phyloP scores from a whole-genome alignment of 37 sponge, comb jelly and placozoan species.

The Trichoplax adhaerens region DNA sequence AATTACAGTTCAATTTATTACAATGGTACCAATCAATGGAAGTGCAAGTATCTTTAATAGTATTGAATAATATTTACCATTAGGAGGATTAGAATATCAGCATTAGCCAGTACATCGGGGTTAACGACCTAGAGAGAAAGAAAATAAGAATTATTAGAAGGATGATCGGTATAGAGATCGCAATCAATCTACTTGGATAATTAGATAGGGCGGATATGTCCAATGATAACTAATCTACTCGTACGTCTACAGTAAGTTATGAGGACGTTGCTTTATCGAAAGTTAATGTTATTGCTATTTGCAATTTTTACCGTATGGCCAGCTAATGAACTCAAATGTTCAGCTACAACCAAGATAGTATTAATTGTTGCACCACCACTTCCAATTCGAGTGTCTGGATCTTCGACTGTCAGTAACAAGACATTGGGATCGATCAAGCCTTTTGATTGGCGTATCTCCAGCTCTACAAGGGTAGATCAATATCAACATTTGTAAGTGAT shows the following conservation, averaged over 20 bases:
- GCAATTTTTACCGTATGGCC: constrained; percentile 21
- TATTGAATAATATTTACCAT: constrained; percentile 17
- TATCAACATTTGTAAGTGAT: too few relatives aligned
- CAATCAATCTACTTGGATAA: too few relatives aligned
- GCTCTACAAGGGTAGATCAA: constrained; percentile 15
- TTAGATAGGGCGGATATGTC: too few relatives aligned
- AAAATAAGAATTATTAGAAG: background rate
- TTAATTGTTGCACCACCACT: constrained; percentile 61
- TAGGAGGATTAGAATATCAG: constrained; percentile 41
- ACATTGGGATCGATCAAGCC: constrained; percentile 20
- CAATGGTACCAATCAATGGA: too few relatives aligned
- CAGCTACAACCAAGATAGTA: constrained; percentile 50
- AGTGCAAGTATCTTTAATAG: too few relatives aligned
- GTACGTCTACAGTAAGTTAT: too few relatives aligned
- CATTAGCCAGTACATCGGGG: constrained; percentile 22
- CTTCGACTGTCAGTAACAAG: constrained; percentile 46
- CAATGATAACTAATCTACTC: too few relatives aligned
- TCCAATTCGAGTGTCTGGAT: constrained; percentile 60
- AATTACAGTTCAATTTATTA: too few relatives aligned
- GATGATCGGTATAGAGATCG: too few relatives aligned
- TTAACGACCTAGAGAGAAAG: constrained; percentile 18
- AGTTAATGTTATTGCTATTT: background rate
- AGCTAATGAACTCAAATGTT: constrained; percentile 28
- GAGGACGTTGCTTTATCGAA: too few relatives aligned
- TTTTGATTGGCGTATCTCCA: constrained; percentile 36